Base-by-base conservation (phyloP, 2,888 invertebrate species). In the Cynaeus angustus region DNA sequence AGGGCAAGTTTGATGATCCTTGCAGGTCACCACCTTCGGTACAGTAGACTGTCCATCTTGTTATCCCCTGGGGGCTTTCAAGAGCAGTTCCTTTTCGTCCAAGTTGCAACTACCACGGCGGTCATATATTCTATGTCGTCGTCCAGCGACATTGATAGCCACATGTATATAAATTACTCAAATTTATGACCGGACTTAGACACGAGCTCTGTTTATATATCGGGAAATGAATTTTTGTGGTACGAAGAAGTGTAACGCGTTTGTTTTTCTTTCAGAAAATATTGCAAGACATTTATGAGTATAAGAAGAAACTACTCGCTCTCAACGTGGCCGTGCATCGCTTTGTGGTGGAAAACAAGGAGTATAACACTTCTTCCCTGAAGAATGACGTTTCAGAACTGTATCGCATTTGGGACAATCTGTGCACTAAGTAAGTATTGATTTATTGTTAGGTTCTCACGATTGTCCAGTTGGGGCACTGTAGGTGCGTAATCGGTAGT, bases 341-440 rank as follows among this genome's bases (percentile, higher is more conserved):
- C 0, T 86, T 88, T 9, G 86, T 89, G 3, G 86, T 88, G 4
- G 89, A 83, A 67, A 84, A 84, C 66, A 82, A 83, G 72, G 82
- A 84, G 70, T 84, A 83, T 73, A 81, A 84, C 72, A 84, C 84
- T 62, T 85, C 85, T 68, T 80, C 85, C 16, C 86, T 93, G 73
- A 91, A 92, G 72, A 87, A 89, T 21, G 91, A 91, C 67, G 87
- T 93, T 68, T 87, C 91, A 26, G 88, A 91, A 55, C 84, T 93
- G 73, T 89, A 92, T 76, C 87, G 90, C 5, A 87, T 91, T 12
- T 92, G 92, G 91, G 91, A 92, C 77, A 91, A 91, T 66, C 89
- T 90, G 4, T 89, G 90, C 80, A 89, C 91, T 79, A 89, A 90
- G 93, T 93, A 82, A 87, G 86, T 59, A 14, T 28, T 26, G n/a